These are phyloP conservation scores for Phrynocephalus versicolor DNA, from an alignment of 2,113 vertebrate genomes.

Conservation along the genomic window DNA sequence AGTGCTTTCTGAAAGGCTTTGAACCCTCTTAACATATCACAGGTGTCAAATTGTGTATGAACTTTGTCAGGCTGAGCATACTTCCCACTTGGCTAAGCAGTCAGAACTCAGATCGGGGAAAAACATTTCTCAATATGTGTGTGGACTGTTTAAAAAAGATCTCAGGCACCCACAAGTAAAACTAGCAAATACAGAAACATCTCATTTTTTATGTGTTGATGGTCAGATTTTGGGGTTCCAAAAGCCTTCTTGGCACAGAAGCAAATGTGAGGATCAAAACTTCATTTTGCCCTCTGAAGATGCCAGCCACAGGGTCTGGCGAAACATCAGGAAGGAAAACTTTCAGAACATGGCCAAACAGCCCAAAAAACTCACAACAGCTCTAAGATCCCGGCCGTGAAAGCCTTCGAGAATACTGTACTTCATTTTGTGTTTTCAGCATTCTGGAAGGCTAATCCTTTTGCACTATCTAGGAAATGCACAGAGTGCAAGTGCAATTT, in stretches of 20 bases:
- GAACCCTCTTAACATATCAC: neutral
- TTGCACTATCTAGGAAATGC: neutral
- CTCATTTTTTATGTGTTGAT: conserved; percentile 7
- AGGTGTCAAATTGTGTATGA: neutral
- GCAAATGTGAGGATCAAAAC: neutral
- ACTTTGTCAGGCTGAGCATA: neutral
- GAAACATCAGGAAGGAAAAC: too few species aligned
- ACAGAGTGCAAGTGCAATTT: neutral
- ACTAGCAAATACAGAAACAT: conserved; percentile 8
- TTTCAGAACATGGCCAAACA: too few species aligned
- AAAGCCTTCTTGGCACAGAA: neutral
- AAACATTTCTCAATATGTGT: conserved; percentile 26
- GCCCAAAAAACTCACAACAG: too few species aligned
- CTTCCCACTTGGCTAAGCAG: neutral
- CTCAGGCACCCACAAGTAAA: neutral
- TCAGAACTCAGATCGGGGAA: conserved; percentile 29
- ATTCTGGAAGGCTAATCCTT: conserved; percentile 3
- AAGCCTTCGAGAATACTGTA: too few species aligned
- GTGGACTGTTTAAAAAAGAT: conserved; percentile 4
- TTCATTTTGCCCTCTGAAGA: too few species aligned
- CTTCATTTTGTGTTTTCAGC: neutral
- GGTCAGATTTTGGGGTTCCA: conserved; percentile 6
- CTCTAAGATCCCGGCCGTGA: too few species aligned
- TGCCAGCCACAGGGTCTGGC: too few species aligned
- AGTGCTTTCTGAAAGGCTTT: conserved; percentile 17